Evolutionary conservation across 2,888 invertebrate species (phyloP).

Genomic region (Tinea pellionella): DNA sequence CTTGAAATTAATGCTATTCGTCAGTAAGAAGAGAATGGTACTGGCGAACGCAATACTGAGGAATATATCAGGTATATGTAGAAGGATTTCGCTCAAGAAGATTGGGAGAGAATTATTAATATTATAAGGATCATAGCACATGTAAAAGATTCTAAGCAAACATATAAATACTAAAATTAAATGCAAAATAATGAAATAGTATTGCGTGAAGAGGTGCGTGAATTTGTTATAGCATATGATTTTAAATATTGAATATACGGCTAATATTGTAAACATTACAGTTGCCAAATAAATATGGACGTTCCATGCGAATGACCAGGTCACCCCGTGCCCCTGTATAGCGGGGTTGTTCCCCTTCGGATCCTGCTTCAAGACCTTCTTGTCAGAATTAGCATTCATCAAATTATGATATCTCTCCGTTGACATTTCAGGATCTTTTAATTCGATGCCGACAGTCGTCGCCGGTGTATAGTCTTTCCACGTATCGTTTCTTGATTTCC

Average conservation of each 20-base stretch:
- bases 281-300: slow-evolving; percentile 91
- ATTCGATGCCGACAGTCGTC: slow-evolving; percentile 57
- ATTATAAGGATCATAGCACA: slow-evolving; percentile 94
- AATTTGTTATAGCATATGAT: slow-evolving; percentile 87
- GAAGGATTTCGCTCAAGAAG: slow-evolving; percentile 83
- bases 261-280: slow-evolving; percentile 84
- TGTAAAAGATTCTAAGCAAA: slow-evolving; percentile 83
- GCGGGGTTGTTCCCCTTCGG: slow-evolving; percentile 45
- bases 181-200: slow-evolving; percentile 89
- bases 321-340: slow-evolving; percentile 62
- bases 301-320: slow-evolving; percentile 91
- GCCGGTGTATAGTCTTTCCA: slow-evolving; percentile 50
- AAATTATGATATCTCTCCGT: slow-evolving; percentile 70
- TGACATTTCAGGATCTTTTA: slow-evolving; percentile 61
- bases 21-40: slow-evolving; percentile 85
- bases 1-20: slow-evolving; percentile 82
- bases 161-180: slow-evolving; percentile 85
- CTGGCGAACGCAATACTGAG: slow-evolving; percentile 91
- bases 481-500: slow-evolving; percentile 41
- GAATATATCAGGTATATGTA: slow-evolving; percentile 88
- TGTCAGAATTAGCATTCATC: slow-evolving; percentile 69
- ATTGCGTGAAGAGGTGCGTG: slow-evolving; percentile 87
- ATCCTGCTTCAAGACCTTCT: slow-evolving; percentile 54
- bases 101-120: slow-evolving; percentile 82
- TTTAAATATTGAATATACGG: slow-evolving; percentile 87